Evolutionary conservation across 2,113 vertebrate species (phyloP), one percentile per base, ranked within the genome.

Genomic region (Myxocyprinus asiaticus): DNA sequence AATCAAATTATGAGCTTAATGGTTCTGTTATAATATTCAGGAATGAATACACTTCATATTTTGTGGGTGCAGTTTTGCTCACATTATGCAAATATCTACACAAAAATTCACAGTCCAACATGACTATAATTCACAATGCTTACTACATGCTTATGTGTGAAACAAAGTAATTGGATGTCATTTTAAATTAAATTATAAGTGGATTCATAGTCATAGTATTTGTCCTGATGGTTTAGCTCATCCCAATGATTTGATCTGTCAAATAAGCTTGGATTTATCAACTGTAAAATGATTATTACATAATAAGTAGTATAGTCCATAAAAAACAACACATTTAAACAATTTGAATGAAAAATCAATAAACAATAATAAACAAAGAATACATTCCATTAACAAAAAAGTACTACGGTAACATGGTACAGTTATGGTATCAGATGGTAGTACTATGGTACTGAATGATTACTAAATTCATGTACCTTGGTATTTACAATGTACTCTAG

Each of bases 321-420:
- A 33, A 33, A 33, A 33, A 33, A 33, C 22, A 33, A 33, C 22
- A 33, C 1, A 33, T 6, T 51, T 6, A 48, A 55, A 12, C 11
- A 11, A 12, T 22, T 69, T 33, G 8, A 33, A n/a, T 12, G 1
- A 12, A 22, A 53, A 14, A 12, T 12, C 67, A 68, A 15, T 22
- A 22, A 33, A 47, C 1, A 67, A 48, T 14, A 17, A 42, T 63
- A 7, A 44, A 51, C 4, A 4, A 7, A 48, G 15, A 51, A 70
- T 70, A 70, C 68, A 70, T 70, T 70, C 68, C 67, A 6, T 14
- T 6, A 56, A 33, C 22, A n/a, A 15, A 6, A 15, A 7, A 58
- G 6, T 58, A n/a, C 7, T 7, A n/a, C 3, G 15, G 14, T 58
- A 58, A 14, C 6, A 15, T 58, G 55, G 55, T 15, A 11, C 14